Base-by-base conservation (phyloP, 2,888 invertebrate species). In the Drosophila acutilabella region DNA sequence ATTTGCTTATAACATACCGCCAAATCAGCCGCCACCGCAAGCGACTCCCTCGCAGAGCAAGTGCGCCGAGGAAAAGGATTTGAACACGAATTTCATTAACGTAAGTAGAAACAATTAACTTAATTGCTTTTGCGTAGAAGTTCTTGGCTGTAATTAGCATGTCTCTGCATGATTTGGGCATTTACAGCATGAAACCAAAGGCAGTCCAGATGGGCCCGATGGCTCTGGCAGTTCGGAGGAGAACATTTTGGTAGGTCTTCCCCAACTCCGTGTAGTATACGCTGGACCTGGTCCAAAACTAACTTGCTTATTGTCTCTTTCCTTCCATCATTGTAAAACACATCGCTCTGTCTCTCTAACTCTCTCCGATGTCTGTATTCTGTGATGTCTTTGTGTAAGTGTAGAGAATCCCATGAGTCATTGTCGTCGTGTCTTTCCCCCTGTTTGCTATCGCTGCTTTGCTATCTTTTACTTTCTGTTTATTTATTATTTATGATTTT, bases 181-280 rank as follows among this genome's bases (percentile, higher is more conserved):
- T 47, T 71, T 81, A 50, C 84, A 96, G 94, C 95, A 95, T 87
- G 95, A 94, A 93, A 93, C 93, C 92, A 92, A 94, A 92, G 94
- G 94, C 48, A 74, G 48, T 18, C 30, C 45, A 36, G 61, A 62
- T 20, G 50, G 75, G 45, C 95, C 94, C 71, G 94, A 95, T 82
- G 94, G 94, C 93, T 95, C 95, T 92, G 94, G 95, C 87, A 95
- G 95, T 89, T 96, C 96, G 88, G 95, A 96, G 93, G 94, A 94
- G 81, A 95, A 95, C 90, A 93, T 94, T 80, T 94, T 95, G 95
- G 96, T 96, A 94, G 93, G 93, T 92, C 70, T 69, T 18, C 20
- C 18, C 38, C 13, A 13, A 36, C 13, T 36, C 53, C 52, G 14
- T 53, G 56, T 66, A 53, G 64, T 52, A 59, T 36, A 69, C 52